Percentiles rank a stretch among this genome's conserved stretches.
phyloP scores from a whole-genome alignment of 2,113 vertebrate genomes.

The Chauna torquata region DNA sequence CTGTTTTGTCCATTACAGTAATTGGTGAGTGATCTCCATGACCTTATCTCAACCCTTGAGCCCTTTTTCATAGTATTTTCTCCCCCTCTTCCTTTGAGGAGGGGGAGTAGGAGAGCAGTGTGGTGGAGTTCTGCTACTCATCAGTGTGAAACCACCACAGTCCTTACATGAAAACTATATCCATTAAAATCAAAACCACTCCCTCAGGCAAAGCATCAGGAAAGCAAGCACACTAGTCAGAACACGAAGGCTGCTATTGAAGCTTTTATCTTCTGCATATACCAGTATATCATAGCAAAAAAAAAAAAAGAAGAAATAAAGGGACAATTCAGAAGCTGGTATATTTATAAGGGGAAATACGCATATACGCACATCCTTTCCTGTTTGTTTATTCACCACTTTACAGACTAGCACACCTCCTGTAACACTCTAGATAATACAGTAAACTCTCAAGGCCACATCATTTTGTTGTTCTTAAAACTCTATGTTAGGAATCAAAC shows the following conservation, averaged over 20 bases:
- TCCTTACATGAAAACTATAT: not conserved
- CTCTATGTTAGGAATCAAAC: not conserved
- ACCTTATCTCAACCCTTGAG: not conserved
- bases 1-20: not conserved
- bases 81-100: too few species aligned
- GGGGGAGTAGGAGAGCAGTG: too few species aligned
- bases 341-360: not conserved
- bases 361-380: not conserved
- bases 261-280: not conserved
- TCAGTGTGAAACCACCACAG: too few species aligned
- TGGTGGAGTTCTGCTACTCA: too few species aligned
- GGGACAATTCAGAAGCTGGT: not conserved
- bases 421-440: not conserved
- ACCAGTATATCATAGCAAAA: not conserved
- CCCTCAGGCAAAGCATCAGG: not conserved
- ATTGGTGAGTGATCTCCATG: not conserved
- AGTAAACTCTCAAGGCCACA: not conserved
- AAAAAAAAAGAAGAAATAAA: not conserved
- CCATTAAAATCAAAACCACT: not conserved
- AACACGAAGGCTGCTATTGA: not conserved
- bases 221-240: not conserved
- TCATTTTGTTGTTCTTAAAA: not conserved
- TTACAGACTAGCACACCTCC: not conserved
- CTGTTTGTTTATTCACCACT: not conserved
- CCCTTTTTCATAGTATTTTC: too few species aligned